Percentiles rank a stretch among this genome's conserved stretches.
These are phyloP conservation scores for Gymnobelideus leadbeateri DNA, from an alignment of 2,113 vertebrate species.

Conservation along the genomic window DNA sequence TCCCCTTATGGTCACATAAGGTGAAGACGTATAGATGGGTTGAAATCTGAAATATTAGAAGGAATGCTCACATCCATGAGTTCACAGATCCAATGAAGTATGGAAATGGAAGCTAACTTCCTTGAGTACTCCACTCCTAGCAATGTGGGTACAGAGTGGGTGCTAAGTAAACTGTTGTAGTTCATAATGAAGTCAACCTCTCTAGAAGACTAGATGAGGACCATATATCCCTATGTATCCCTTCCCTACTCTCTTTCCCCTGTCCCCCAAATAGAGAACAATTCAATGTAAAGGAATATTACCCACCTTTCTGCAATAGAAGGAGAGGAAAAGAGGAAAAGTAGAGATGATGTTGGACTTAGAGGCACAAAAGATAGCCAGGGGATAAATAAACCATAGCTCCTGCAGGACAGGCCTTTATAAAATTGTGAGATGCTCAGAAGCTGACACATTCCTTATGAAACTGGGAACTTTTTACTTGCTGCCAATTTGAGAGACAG, in stretches of 20 bases:
- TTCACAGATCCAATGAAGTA: background rate
- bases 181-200: background rate
- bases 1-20: background rate
- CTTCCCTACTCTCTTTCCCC: background rate
- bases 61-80: background rate
- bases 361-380: background rate
- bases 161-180: background rate
- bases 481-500: background rate
- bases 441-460: background rate
- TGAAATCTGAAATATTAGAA: background rate
- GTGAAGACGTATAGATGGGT: background rate
- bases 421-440: background rate
- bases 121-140: background rate
- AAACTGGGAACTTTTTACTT: background rate
- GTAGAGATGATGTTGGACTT: background rate
- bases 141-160: background rate
- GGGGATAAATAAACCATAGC: background rate
- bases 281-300: background rate
- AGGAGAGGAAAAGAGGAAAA: background rate
- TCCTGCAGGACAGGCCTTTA: background rate
- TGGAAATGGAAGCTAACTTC: background rate
- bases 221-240: background rate
- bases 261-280: background rate
- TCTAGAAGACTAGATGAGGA: background rate
- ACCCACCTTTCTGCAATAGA: background rate